Conservation (phyloP, 2,113 vertebrate genomes). For the Ophiodon elongatus region DNA sequence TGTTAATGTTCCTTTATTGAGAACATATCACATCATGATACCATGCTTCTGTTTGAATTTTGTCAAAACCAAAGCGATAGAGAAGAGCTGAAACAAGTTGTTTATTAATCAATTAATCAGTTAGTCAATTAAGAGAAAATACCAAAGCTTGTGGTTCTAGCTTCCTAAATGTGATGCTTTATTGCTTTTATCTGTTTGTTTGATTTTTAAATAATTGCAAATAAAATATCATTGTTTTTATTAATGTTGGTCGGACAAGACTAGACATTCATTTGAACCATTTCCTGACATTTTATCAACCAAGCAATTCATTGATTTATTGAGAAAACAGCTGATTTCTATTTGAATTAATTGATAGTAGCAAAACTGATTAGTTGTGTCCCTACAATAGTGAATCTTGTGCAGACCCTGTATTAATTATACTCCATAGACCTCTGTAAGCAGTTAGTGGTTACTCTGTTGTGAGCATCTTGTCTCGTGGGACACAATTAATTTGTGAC, state of each 20-base stretch:
- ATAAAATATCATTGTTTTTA: background rate
- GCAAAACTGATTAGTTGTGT: background rate
- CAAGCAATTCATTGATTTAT: background rate
- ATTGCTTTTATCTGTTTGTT: background rate
- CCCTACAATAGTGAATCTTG: background rate
- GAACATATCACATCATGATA: background rate
- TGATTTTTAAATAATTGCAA: background rate
- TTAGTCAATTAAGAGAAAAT: background rate
- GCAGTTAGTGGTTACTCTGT: conserved; percentile 43
- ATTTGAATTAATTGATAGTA: background rate
- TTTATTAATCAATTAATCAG: background rate
- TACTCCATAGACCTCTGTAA: conserved; percentile 4
- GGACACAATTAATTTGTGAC: conserved; percentile 65
- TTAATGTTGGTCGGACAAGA: background rate
- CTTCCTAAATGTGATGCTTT: background rate
- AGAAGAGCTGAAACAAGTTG: background rate
- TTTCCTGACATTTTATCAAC: background rate
- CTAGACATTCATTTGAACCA: background rate
- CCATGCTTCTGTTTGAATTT: background rate
- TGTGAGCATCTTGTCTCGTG: conserved; percentile 51
- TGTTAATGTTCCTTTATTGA: background rate
- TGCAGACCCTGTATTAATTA: background rate
- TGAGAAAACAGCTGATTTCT: background rate
- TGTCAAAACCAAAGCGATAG: background rate
- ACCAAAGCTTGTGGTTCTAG: background rate